Evolutionary conservation across 2,888 invertebrate genomes (phyloP).

Genomic region (Idaea aversata): DNA sequence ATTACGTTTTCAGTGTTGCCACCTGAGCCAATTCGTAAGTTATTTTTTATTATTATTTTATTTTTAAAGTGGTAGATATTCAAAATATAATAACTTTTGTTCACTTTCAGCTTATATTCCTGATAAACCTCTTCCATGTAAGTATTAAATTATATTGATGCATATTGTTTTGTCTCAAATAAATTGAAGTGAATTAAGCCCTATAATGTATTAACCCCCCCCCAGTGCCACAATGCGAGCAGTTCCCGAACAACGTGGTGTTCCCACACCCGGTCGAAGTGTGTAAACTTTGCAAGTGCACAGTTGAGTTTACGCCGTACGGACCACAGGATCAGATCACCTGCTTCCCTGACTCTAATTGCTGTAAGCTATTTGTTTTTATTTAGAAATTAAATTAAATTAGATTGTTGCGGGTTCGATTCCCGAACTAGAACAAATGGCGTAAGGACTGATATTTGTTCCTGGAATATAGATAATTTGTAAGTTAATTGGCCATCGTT

Average conservation of each 20-base stretch:
- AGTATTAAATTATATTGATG: slow-evolving; percentile 11
- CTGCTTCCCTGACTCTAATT: slow-evolving; percentile 45
- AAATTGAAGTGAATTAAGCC: too few species aligned
- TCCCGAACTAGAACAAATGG: background rate
- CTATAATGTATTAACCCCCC: background rate
- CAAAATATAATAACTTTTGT: too few species aligned
- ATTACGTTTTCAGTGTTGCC: slow-evolving; percentile 32
- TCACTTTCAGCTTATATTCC: slow-evolving; percentile 18
- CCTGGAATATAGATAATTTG: too few species aligned
- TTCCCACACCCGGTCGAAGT: slow-evolving; percentile 55
- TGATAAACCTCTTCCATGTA: slow-evolving; percentile 18
- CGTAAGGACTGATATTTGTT: too few species aligned
- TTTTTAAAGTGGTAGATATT: too few species aligned
- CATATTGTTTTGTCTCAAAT: background rate
- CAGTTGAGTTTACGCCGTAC: slow-evolving; percentile 22
- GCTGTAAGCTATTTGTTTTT: slow-evolving; percentile 38
- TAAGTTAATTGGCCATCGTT: too few species aligned
- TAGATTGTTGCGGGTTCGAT: background rate
- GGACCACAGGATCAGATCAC: slow-evolving; percentile 40
- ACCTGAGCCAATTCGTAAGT: slow-evolving; percentile 39
- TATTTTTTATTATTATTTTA: background rate
- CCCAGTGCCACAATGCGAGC: slow-evolving; percentile 51
- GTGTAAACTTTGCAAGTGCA: slow-evolving; percentile 53
- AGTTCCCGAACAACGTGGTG: slow-evolving; percentile 46
- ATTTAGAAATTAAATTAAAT: background rate